A percentile compares a stretch with the other conserved stretches of the same genome.
phyloP scores from a whole-genome alignment of 2,113 vertebrate species.

The Pituophis catenifer region DNA sequence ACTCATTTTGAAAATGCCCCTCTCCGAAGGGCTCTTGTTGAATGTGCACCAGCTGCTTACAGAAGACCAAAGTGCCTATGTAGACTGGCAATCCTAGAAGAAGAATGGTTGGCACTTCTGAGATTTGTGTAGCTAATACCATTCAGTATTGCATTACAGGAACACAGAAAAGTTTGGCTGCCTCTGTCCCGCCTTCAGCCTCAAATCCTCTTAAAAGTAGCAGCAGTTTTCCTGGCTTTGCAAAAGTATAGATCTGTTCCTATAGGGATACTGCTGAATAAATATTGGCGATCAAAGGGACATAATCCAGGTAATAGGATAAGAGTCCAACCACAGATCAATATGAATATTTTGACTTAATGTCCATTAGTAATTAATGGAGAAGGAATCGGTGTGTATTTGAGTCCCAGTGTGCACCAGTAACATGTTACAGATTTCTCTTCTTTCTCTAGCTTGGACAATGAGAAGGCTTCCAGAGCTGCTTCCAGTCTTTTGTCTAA shows the following conservation, averaged over 20 bases:
- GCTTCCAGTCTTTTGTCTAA: conserved; percentile 87
- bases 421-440: background rate
- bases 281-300: background rate
- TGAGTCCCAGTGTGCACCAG: background rate
- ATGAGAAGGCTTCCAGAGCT: conserved; percentile 77
- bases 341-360: background rate
- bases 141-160: background rate
- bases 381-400: background rate
- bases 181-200: background rate
- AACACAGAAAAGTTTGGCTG: background rate
- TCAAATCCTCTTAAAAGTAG: background rate
- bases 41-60: background rate
- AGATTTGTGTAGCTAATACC: background rate
- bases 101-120: background rate
- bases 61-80: background rate
- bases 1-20: background rate
- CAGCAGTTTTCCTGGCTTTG: background rate
- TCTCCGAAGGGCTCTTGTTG: background rate
- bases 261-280: background rate
- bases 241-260: background rate
- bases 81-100: background rate
- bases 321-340: background rate
- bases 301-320: background rate
- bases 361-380: background rate
- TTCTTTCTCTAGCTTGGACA: conserved; percentile 68